These are phyloP conservation scores for Lophius piscatorius DNA, from an alignment of 2,113 vertebrate species.

Conservation along the genomic window DNA sequence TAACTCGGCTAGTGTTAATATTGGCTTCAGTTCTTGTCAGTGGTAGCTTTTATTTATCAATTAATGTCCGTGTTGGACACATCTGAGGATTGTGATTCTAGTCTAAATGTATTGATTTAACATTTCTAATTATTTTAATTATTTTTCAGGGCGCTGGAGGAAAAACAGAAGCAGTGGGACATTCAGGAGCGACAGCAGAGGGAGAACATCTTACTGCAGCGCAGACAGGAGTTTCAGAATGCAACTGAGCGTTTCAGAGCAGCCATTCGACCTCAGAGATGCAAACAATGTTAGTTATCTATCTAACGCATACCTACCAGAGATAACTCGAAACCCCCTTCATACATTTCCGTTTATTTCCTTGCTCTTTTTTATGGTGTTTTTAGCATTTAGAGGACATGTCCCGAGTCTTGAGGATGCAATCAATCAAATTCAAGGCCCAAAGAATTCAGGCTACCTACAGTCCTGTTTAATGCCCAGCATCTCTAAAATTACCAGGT, in stretches of 20 bases:
- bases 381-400: constrained; percentile 77
- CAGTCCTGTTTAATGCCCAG: constrained; percentile 61
- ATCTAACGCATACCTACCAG: accelerated
- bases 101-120: no score
- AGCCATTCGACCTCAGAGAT: constrained; percentile 82
- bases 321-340: background rate
- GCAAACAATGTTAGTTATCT: constrained; percentile 75
- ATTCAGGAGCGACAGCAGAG: constrained; percentile 84
- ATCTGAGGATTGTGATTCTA: no score
- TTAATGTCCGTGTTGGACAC: no score
- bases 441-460: constrained; percentile 57
- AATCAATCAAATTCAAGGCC: constrained; percentile 85
- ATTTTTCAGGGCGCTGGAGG: constrained; percentile 88
- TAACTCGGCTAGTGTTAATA: no score
- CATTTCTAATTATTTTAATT: constrained; percentile 8
- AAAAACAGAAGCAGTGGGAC: constrained; percentile 83
- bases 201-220: constrained; percentile 86
- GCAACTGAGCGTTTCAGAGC: constrained; percentile 90
- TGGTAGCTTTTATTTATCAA: no score
- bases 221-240: constrained; percentile 85
- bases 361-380: constrained; percentile 37
- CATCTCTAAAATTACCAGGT: constrained; percentile 61
- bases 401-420: constrained; percentile 86
- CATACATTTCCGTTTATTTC: background rate
- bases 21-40: no score